These are phyloP conservation scores for Mormyrus iriodes DNA, from an alignment of 2,113 vertebrate species.

Conservation along the genomic window DNA sequence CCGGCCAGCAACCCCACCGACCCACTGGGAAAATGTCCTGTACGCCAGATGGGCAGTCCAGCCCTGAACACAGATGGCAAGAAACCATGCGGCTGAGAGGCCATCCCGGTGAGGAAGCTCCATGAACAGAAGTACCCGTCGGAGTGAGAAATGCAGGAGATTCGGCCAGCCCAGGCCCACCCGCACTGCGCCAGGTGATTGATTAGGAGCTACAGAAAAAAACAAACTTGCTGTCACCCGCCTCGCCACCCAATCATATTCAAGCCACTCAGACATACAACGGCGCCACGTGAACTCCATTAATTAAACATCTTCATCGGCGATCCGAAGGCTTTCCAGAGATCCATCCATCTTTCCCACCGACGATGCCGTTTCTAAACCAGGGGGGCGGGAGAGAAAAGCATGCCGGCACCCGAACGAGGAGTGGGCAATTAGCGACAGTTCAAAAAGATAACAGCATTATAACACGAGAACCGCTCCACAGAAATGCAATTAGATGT, in stretches of 20 bases:
- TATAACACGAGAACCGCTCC: slow-evolving; percentile 13
- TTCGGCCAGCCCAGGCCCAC: neutral
- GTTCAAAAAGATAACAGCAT: slow-evolving; percentile 23
- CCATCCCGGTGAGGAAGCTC: neutral
- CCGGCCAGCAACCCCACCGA: neutral
- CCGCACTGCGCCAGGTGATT: neutral
- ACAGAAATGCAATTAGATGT: slow-evolving; percentile 14
- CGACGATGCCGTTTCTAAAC: neutral
- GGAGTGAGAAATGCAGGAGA: neutral
- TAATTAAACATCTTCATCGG: slow-evolving; percentile 2
- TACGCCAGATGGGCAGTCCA: neutral
- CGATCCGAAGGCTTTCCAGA: neutral
- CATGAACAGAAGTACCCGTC: neutral
- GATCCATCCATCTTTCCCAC: neutral
- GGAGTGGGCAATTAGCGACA: slow-evolving; percentile 12
- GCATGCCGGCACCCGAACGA: neutral
- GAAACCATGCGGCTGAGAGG: neutral
- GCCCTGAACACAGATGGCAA: neutral
- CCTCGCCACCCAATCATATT: neutral
- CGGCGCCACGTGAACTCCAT: neutral
- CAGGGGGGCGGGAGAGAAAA: neutral
- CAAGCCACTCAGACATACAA: neutral
- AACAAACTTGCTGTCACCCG: neutral
- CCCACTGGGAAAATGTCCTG: neutral
- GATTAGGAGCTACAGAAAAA: neutral